Evolutionary conservation across 2,113 vertebrate species (phyloP).

Genomic region (Hucho hucho): DNA sequence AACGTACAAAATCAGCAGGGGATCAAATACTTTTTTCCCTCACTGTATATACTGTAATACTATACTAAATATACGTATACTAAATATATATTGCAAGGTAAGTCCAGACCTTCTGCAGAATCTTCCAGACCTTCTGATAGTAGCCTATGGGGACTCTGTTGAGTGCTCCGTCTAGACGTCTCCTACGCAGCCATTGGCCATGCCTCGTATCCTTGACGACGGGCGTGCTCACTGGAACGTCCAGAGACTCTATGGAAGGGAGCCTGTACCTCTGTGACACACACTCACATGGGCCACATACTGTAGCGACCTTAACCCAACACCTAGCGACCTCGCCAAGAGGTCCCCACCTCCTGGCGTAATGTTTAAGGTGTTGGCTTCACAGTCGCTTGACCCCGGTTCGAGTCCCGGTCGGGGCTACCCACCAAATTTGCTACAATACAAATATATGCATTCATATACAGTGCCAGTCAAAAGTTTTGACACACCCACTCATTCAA

Average conservation of each 20-base stretch:
- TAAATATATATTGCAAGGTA: background rate
- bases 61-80: background rate
- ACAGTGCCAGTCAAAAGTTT: too few relatives aligned
- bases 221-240: slow-evolving; percentile 41
- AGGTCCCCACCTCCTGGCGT: too few relatives aligned
- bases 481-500: too few relatives aligned
- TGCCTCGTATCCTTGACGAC: slow-evolving; percentile 79
- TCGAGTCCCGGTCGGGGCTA: too few relatives aligned
- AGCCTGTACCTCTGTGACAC: slow-evolving; percentile 55
- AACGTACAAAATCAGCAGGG: too few relatives aligned
- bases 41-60: background rate
- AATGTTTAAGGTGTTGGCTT: too few relatives aligned
- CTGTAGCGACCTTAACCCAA: too few relatives aligned
- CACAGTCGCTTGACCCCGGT: too few relatives aligned
- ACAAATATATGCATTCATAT: too few relatives aligned
- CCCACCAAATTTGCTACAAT: too few relatives aligned
- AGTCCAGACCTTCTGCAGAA: slow-evolving; percentile 87
- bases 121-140: slow-evolving; percentile 96
- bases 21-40: too few relatives aligned
- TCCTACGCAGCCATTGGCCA: slow-evolving; percentile 92
- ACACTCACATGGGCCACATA: background rate
- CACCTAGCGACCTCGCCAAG: too few relatives aligned
- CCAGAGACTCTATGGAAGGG: slow-evolving; percentile 65
- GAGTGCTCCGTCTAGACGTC: slow-evolving; percentile 90
- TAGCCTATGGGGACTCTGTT: slow-evolving; percentile 96